Conservation (phyloP, 2,113 vertebrate genomes). For the Archilochus colubris region DNA sequence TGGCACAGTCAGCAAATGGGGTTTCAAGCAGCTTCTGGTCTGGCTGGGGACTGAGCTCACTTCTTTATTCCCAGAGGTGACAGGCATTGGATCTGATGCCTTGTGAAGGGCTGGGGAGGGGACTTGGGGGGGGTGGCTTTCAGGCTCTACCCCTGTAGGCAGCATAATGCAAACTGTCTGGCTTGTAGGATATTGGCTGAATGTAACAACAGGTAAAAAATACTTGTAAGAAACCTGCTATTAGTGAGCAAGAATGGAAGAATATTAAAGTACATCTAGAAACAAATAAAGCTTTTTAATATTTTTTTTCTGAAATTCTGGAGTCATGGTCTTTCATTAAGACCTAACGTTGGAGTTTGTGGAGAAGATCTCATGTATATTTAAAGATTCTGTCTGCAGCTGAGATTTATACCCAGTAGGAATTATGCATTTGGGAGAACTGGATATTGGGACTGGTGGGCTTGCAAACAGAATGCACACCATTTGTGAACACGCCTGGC, state of each 20-base stretch:
- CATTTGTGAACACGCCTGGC: neutral
- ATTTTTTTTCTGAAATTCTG: neutral
- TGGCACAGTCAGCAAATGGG: neutral
- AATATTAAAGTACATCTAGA: neutral
- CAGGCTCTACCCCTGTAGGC: neutral
- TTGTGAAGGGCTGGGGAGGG: neutral
- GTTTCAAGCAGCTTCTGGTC: neutral
- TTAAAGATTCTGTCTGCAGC: neutral
- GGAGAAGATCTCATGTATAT: neutral
- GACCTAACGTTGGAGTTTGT: fast-evolving
- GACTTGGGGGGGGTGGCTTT: neutral
- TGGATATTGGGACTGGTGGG: neutral
- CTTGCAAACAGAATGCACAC: slow-evolving; percentile 11
- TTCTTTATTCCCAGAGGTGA: neutral
- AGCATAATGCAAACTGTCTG: neutral
- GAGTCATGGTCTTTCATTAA: neutral
- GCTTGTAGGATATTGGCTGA: neutral
- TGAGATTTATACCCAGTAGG: neutral
- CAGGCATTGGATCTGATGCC: neutral
- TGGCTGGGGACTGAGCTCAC: neutral
- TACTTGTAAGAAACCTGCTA: neutral
- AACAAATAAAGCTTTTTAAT: neutral
- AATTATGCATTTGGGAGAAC: neutral
- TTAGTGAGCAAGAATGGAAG: neutral
- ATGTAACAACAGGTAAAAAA: neutral